Evolutionary conservation across 2,797 vertebrate genomes (phyloP).

Genomic region (Schizopygopsis pylzovi): DNA sequence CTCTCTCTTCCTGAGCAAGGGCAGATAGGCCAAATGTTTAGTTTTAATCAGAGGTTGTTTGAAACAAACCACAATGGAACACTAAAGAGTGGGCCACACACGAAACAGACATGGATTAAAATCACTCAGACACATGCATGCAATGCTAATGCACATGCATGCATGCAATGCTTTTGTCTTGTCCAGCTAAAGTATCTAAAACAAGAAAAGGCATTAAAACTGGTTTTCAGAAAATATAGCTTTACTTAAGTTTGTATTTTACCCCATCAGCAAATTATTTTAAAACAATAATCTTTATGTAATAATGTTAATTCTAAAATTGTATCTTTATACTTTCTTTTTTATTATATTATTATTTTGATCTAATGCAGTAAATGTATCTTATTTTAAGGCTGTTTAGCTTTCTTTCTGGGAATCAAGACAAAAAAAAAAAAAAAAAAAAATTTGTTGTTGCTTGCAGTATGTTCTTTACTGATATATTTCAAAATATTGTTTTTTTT

Average conservation of each 20-base stretch:
- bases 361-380: neutral
- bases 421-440: neutral
- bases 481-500: neutral
- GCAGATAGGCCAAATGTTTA: slow-evolving; percentile 58
- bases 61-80: slow-evolving; percentile 73
- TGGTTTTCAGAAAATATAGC: neutral
- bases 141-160: neutral
- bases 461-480: neutral
- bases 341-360: neutral
- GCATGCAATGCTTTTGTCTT: slow-evolving; percentile 36
- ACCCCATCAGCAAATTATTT: neutral
- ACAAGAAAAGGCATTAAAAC: neutral
- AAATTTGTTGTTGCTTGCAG: neutral
- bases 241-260: neutral
- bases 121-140: slow-evolving; percentile 25
- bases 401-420: neutral
- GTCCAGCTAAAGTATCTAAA: neutral
- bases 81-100: slow-evolving; percentile 67
- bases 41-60: slow-evolving; percentile 70
- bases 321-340: neutral
- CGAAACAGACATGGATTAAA: slow-evolving; percentile 38
- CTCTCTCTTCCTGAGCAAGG: slow-evolving; percentile 59
- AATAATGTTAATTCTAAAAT: neutral
- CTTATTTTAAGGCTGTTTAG: neutral
- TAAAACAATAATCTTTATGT: neutral